A percentile compares a stretch with the other conserved stretches of the same genome.
These are phyloP conservation scores for Porites lobata DNA, from an alignment of 92 coral and sea anemone genomes.

Conservation along the genomic window DNA sequence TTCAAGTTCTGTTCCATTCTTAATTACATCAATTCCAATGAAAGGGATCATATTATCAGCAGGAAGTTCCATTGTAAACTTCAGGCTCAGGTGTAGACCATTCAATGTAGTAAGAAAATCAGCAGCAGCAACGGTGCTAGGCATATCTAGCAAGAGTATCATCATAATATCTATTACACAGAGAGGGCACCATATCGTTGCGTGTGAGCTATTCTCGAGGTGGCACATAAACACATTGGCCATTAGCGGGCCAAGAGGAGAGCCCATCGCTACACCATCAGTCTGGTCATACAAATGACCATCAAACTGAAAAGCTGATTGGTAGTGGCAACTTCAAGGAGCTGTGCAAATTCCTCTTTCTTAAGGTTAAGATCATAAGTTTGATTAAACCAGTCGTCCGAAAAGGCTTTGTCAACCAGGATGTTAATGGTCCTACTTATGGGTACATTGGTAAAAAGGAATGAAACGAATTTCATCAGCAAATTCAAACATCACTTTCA, in stretches of 20 bases:
- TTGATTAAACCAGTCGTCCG: neutral
- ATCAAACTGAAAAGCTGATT: too few species aligned
- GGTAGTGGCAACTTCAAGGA: too few species aligned
- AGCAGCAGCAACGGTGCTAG: neutral
- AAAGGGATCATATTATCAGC: too few species aligned
- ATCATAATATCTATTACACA: neutral
- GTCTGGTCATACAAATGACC: too few species aligned
- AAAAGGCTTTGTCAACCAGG: neutral
- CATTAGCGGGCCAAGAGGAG: too few species aligned
- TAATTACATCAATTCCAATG: too few species aligned
- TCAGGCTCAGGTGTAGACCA: neutral
- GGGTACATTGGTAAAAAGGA: neutral
- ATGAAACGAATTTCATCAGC: neutral
- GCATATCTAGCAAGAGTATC: neutral
- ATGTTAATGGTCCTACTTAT: neutral
- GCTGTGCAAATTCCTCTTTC: neutral
- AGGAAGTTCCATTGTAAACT: neutral
- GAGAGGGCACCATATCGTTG: neutral
- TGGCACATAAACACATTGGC: too few species aligned
- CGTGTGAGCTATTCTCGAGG: neutral
- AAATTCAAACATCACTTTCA: too few species aligned
- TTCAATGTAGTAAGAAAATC: neutral
- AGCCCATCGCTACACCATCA: too few species aligned
- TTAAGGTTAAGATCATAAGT: neutral
- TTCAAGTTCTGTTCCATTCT: too few species aligned